Evolutionary conservation across 1,140 invertebrate genomes (phyloP).

Genomic region (Odontomachus brunneus): DNA sequence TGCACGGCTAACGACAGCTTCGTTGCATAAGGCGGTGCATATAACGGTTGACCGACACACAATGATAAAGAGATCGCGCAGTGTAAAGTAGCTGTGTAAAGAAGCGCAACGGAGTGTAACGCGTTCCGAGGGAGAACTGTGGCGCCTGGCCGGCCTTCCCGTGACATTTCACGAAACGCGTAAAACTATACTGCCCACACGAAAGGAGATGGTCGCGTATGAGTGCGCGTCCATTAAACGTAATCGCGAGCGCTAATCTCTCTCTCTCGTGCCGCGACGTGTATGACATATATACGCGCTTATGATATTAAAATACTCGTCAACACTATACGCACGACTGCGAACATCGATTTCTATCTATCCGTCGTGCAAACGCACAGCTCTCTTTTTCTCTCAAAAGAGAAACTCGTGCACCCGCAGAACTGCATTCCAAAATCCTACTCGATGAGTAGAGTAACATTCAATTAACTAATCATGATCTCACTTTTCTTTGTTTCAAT

Average conservation of each 20-base stretch:
- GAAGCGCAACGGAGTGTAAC: too few relatives aligned
- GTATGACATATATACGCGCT: background rate
- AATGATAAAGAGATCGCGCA: conserved; percentile 13
- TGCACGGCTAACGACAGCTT: background rate
- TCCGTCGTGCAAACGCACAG: background rate
- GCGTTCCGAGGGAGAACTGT: too few relatives aligned
- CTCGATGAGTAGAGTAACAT: too few relatives aligned
- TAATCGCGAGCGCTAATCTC: conserved; percentile 40
- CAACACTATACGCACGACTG: background rate
- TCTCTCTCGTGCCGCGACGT: conserved; percentile 7
- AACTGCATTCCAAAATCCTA: too few relatives aligned
- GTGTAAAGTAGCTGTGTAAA: background rate
- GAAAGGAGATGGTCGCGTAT: too few relatives aligned
- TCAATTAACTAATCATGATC: too few relatives aligned
- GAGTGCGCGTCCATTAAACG: conserved; percentile 4
- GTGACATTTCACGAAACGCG: conserved; percentile 53
- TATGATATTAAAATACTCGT: conserved; percentile 41
- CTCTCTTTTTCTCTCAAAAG: too few relatives aligned
- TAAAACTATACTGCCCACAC: conserved; percentile 20
- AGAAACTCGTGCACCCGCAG: too few relatives aligned
- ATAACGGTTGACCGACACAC: background rate
- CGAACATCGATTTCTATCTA: conserved; percentile 32
- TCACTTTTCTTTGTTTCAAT: too few relatives aligned
- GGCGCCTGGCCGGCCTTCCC: conserved; percentile 6
- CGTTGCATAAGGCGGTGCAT: too few relatives aligned